Conservation (phyloP, 64 coral and sea anemone genomes). For the Pocillopora verrucosa region DNA sequence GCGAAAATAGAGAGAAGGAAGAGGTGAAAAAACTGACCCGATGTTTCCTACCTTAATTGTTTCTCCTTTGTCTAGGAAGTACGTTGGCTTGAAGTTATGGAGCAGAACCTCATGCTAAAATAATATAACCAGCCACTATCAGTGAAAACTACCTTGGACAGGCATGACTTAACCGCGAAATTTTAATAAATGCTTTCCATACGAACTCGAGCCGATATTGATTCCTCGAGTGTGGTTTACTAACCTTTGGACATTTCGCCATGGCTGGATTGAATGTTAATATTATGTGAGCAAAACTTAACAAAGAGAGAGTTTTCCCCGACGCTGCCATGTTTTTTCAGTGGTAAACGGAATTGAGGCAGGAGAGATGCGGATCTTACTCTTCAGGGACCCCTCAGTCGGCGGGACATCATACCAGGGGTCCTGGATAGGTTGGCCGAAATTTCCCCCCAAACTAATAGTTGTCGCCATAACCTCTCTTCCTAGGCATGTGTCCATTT, state of each 20-base stretch:
- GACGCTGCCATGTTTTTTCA: neutral
- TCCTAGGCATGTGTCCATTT: too few relatives aligned
- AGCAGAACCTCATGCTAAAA: slow-evolving; percentile 67
- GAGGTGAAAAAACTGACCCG: neutral
- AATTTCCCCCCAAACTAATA: too few relatives aligned
- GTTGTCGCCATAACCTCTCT: too few relatives aligned
- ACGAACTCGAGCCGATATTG: too few relatives aligned
- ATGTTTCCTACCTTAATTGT: slow-evolving; percentile 48
- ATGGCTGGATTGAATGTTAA: neutral
- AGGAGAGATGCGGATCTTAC: too few relatives aligned
- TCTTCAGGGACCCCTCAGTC: too few relatives aligned
- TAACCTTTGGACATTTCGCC: slow-evolving; percentile 24
- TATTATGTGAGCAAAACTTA: neutral
- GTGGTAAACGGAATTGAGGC: neutral
- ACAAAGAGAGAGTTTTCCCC: neutral
- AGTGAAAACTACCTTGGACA: neutral
- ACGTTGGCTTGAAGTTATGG: slow-evolving; percentile 47
- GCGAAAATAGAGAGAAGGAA: too few relatives aligned
- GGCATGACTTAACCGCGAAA: neutral
- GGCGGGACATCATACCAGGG: too few relatives aligned
- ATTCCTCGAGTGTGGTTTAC: neutral
- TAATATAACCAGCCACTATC: neutral
- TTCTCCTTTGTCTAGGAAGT: slow-evolving; percentile 70
- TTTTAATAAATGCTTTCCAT: too few relatives aligned
- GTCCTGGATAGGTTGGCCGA: too few relatives aligned